These are phyloP conservation scores for Sebastes iracundus DNA, from an alignment of 2,797 vertebrate species.

Conservation along the genomic window DNA sequence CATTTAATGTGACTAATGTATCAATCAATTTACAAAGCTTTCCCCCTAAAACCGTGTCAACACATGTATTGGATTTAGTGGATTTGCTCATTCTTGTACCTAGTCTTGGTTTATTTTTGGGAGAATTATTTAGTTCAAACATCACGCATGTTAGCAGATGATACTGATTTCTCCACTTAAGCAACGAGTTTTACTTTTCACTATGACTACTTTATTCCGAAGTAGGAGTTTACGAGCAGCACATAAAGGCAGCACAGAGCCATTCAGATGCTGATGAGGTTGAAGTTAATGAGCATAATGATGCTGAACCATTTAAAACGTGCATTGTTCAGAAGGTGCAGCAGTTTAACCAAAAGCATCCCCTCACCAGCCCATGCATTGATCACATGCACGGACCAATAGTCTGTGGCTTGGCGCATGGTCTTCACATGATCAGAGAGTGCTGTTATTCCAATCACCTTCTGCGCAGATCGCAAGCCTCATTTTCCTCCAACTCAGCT, in stretches of 20 bases:
- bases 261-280: not conserved
- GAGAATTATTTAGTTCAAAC: not conserved
- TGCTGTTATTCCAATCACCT: no score
- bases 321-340: no score
- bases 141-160: not conserved
- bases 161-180: not conserved
- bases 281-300: not conserved
- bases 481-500: no score
- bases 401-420: no score
- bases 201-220: fast-evolving
- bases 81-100: not conserved
- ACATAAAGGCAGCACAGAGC: not conserved
- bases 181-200: not conserved
- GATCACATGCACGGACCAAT: no score
- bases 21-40: not conserved
- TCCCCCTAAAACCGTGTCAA: not conserved
- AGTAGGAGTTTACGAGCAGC: not conserved
- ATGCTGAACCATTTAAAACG: not conserved
- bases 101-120: not conserved
- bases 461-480: no score
- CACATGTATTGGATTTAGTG: not conserved
- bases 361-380: no score
- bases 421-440: no score
- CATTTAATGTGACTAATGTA: not conserved
- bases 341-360: no score